Evolutionary conservation across 2,797 vertebrate species (phyloP).

Genomic region (Podarcis siculus): DNA sequence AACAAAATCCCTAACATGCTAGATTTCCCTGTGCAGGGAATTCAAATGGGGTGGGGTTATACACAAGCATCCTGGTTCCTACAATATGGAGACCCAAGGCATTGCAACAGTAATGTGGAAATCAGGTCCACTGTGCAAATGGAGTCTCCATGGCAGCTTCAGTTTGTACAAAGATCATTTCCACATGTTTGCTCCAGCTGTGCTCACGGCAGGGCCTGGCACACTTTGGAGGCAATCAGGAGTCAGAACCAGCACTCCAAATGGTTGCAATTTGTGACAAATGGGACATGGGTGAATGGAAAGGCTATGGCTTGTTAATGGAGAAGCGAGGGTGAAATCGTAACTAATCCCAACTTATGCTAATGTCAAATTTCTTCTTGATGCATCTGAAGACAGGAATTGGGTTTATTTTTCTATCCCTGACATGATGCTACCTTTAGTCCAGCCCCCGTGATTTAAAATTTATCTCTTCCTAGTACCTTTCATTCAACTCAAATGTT

Average conservation of each 20-base stretch:
- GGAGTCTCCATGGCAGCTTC: too few species aligned
- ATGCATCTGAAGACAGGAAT: neutral
- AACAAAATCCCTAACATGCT: neutral
- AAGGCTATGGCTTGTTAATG: neutral
- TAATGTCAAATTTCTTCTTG: neutral
- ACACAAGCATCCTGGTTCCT: neutral
- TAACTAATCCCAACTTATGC: neutral
- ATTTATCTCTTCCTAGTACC: conserved; percentile 28
- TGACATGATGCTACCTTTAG: neutral
- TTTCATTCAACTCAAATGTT: conserved; percentile 39
- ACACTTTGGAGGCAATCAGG: neutral
- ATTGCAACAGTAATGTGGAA: neutral
- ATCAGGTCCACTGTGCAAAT: neutral
- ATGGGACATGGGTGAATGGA: neutral
- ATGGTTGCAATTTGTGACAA: neutral
- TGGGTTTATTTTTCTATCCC: neutral
- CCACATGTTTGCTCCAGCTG: neutral
- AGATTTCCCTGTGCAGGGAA: neutral
- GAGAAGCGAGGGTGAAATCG: neutral
- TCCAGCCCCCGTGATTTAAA: conserved; percentile 20
- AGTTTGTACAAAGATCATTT: neutral
- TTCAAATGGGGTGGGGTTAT: neutral
- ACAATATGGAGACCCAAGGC: neutral
- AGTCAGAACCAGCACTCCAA: neutral
- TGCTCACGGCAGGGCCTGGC: too few species aligned